Evolutionary conservation across 2,888 invertebrate species (phyloP).

Genomic region (Hemicrepidius hirtus): DNA sequence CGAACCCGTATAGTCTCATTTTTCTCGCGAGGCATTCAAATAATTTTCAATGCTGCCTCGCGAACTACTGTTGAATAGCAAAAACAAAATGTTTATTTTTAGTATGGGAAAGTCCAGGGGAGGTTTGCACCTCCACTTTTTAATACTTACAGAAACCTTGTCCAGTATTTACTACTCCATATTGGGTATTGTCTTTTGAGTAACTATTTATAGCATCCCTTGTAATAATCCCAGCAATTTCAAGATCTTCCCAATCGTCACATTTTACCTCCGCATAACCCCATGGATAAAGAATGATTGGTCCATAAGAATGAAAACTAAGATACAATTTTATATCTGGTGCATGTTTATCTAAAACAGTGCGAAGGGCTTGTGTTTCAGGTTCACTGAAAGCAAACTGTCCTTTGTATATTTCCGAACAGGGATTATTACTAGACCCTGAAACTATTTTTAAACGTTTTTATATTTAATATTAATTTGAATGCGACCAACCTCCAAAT

Average conservation of each 20-base stretch:
- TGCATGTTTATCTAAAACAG: conserved; percentile 74
- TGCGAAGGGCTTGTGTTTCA: conserved; percentile 76
- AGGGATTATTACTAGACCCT: conserved; percentile 62
- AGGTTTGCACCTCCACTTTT: no score
- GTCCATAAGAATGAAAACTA: conserved; percentile 84
- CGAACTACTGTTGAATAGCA: no score
- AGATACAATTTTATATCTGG: conserved; percentile 78
- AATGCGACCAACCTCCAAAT: conserved; percentile 54
- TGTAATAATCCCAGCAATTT: neutral
- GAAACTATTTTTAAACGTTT: conserved; percentile 68
- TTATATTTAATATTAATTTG: neutral
- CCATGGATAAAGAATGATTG: conserved; percentile 79
- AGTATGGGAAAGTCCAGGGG: no score
- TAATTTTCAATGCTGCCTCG: no score
- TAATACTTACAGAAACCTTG: conserved; percentile 2
- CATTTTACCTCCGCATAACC: neutral
- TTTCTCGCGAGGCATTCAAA: no score
- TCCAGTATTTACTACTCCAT: neutral
- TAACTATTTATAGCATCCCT: neutral
- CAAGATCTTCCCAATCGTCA: conserved; percentile 18
- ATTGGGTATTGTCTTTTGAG: neutral
- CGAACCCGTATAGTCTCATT: no score
- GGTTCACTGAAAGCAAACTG: conserved; percentile 71
- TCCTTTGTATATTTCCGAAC: conserved; percentile 71
- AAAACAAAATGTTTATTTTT: neutral